phyloP scores from a whole-genome alignment of 1,140 invertebrate species.

The Amphibalanus amphitrite region DNA sequence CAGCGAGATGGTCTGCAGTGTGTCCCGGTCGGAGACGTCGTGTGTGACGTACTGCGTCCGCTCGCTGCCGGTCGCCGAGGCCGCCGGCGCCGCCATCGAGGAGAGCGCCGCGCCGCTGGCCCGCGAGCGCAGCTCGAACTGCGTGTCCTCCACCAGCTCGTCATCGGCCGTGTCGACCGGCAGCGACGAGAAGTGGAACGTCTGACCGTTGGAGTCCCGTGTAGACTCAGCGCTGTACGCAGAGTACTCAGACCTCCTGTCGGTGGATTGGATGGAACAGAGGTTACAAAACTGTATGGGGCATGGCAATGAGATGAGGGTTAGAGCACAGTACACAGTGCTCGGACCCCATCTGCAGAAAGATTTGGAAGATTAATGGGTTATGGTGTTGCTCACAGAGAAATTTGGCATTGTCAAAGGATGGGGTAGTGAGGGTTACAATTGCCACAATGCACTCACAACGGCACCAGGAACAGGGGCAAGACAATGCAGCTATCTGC shows the following conservation, averaged over 20 bases:
- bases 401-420: too few relatives aligned
- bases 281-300: too few relatives aligned
- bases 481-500: too few relatives aligned
- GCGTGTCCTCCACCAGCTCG: not conserved
- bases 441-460: too few relatives aligned
- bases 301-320: too few relatives aligned
- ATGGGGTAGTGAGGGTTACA: too few relatives aligned
- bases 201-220: not conserved
- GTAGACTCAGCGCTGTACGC: not conserved
- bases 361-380: too few relatives aligned
- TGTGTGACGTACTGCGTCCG: not conserved
- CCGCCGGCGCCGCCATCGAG: not conserved
- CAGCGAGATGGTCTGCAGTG: not conserved
- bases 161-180: not conserved
- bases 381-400: too few relatives aligned
- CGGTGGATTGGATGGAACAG: too few relatives aligned
- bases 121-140: not conserved
- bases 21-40: not conserved
- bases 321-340: too few relatives aligned
- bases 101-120: not conserved
- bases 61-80: not conserved
- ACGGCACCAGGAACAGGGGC: too few relatives aligned
- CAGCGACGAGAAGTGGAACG: not conserved
- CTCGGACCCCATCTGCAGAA: too few relatives aligned
- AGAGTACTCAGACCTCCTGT: not conserved